Evolutionary conservation across 1,140 invertebrate species (phyloP), one percentile per base, ranked within the genome.

Genomic region (Rhynchophorus ferrugineus): DNA sequence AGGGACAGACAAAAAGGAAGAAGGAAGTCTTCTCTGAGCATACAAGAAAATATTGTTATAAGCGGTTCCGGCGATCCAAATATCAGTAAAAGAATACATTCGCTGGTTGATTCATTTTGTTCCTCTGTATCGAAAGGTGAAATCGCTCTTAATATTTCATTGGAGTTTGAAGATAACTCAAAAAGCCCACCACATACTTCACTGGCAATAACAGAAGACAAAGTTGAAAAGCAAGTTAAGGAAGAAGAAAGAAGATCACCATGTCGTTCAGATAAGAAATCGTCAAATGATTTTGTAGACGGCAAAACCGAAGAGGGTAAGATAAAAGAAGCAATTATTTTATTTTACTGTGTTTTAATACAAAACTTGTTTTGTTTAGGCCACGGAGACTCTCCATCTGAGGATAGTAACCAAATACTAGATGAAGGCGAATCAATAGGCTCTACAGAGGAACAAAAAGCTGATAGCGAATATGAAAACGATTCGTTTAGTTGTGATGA

Each of bases 401-500:
- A 63, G 51, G 58, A 54, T 19, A 66, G 64, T 44, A 66, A 66
- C 39, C 53, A 60, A 24, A 63, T 66, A 7, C 47, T 60, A n/a
- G 61, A 64, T 53, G 54, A 58, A 33, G 64, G 64, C 3, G 64
- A 66, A 57, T 65, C 63, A 13, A 49, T 66, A 34, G 55, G 53
- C 9, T 49, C 41, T 35, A 50, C 50, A 2, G 52, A 54, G 34
- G 17, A 24, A 38, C 43, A 54, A 13, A 44, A 33, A 16, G 13
- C 37, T 37, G 38, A 60, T 6, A 57, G 61, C 18, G 49, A 44
- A 20, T 65, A 66, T 49, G 16, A 49, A 19, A 49, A 63, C 48
- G 61, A 61, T 33, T 65, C 63, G 39, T 60, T 66, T 24, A 61
- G 60, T 47, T 64, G 64, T 50, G 50, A 64, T 48, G 57, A 62